Base-by-base conservation (phyloP, 2,797 vertebrate species). In the Melopsittacus undulatus region DNA sequence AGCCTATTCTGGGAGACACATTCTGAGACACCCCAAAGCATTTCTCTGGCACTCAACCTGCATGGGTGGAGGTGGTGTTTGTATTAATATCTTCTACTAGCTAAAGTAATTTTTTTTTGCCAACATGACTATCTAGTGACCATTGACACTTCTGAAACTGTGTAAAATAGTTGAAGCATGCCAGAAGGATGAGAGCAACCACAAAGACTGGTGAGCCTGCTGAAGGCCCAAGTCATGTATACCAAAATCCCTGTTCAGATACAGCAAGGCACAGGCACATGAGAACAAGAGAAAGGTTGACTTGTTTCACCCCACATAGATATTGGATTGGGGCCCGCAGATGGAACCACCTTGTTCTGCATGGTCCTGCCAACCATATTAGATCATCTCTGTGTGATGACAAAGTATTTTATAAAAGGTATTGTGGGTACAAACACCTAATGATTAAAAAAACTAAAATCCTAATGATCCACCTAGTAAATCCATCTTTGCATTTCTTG, bases 401-500 rank as follows among this genome's bases (percentile, higher is more conserved):
- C 4, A 16, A 82, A 69, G 34, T 87, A 13, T 22, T 91, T 88
- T 76, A 87, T 32, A 43, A 82, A 92, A 76, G 29, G 4, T 32
- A 40, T 7, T 72, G 4, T 48, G 13, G 9, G 29, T 74, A 67
- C 8, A 72, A 94, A 70, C 17, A 45, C 7, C 22, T 56, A 81
- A 81, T 48, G 22, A 51, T 74, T 64, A 66, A 78, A 83, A 86
- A 78, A 80, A 81, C 64, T 70, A 34, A 22, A 46, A 48, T 7
- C 38, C 10, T 68, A 83, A 77, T 77, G 43, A 74, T 61, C 82
- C 42, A 74, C 62, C 36, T 56, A 91, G 52, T 88, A 91, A 90
- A 94, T 78, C 32, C 20, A 26, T 61, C 76, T 94, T 83, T 90
- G 32, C n/a, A 88, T 83, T 94, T 91, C 80, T 69, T 83, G 73